These are phyloP conservation scores for Drosophila niveifrons DNA, from an alignment of 2,888 invertebrate species.

Conservation along the genomic window DNA sequence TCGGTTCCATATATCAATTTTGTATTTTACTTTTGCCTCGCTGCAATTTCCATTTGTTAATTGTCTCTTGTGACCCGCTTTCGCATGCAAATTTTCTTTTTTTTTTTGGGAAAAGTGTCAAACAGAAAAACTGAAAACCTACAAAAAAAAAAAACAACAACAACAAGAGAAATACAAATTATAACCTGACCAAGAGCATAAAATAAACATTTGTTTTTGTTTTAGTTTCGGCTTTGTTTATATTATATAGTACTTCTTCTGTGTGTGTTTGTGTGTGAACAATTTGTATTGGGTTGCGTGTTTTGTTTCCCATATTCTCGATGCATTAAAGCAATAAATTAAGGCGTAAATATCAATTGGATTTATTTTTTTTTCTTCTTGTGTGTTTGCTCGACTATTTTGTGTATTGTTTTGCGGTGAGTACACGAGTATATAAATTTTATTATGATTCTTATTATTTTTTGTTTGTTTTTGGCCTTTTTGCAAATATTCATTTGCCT, in stretches of 20 bases:
- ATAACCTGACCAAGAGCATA: neutral
- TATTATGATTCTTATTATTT: conserved; percentile 37
- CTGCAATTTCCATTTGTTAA: conserved; percentile 55
- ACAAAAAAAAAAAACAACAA: neutral
- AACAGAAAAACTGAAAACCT: conserved; percentile 1
- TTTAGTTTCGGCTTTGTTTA: conserved; percentile 1
- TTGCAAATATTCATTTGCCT: conserved; percentile 24
- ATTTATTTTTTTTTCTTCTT: conserved; percentile 34
- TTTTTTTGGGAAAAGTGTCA: conserved; percentile 44
- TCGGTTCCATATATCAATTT: conserved; percentile 12
- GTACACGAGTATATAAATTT: conserved; percentile 31
- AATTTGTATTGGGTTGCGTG: conserved; percentile 20
- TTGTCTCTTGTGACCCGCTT: conserved; percentile 47
- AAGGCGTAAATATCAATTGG: conserved; percentile 58
- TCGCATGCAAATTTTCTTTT: conserved; percentile 35
- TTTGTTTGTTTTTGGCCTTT: no score
- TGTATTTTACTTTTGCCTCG: conserved; percentile 24
- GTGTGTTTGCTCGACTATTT: conserved; percentile 2
- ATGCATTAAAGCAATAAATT: conserved; percentile 58
- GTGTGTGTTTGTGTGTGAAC: neutral
- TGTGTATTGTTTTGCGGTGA: conserved; percentile 55
- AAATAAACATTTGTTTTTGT: conserved; percentile 26
- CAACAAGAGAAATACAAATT: neutral
- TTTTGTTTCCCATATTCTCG: conserved; percentile 37
- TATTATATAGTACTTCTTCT: neutral